phyloP scores from a whole-genome alignment of 64 coral and sea anemone genomes.

The Pachyseris speciosa region DNA sequence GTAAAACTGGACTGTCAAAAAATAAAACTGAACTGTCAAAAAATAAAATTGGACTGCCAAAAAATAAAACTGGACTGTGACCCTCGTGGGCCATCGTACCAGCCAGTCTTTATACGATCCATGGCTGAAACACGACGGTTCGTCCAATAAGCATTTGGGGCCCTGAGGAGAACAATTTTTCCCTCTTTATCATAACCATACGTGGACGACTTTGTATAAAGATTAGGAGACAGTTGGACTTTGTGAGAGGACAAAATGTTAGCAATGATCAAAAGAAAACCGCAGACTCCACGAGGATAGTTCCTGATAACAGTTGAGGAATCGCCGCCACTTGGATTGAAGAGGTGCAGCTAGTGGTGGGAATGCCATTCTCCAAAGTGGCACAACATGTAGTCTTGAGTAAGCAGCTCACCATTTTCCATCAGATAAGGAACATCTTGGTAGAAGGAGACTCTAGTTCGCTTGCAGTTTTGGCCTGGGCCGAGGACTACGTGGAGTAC shows the following conservation, averaged over 20 bases:
- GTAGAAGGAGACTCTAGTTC: conserved; percentile 61
- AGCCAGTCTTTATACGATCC: no score
- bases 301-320: conserved; percentile 51
- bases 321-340: conserved; percentile 65
- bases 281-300: conserved; percentile 58
- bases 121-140: no score
- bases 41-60: no score
- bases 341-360: conserved; percentile 64
- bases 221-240: conserved; percentile 42
- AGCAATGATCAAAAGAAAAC: conserved; percentile 74
- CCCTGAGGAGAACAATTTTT: neutral
- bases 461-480: conserved; percentile 58
- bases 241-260: conserved; percentile 14
- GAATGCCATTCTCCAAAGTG: conserved; percentile 96
- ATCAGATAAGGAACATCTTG: conserved; percentile 82
- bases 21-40: no score
- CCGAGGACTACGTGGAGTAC: conserved; percentile 75
- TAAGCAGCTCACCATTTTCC: conserved; percentile 57
- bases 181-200: conserved; percentile 10
- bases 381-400: conserved; percentile 69
- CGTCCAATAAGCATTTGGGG: neutral
- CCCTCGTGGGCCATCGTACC: no score
- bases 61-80: no score
- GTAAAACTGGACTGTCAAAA: no score
- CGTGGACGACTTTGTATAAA: conserved; percentile 34